These are phyloP conservation scores for Lichenostomus cassidix DNA, from an alignment of 2,113 vertebrate genomes.

Conservation along the genomic window DNA sequence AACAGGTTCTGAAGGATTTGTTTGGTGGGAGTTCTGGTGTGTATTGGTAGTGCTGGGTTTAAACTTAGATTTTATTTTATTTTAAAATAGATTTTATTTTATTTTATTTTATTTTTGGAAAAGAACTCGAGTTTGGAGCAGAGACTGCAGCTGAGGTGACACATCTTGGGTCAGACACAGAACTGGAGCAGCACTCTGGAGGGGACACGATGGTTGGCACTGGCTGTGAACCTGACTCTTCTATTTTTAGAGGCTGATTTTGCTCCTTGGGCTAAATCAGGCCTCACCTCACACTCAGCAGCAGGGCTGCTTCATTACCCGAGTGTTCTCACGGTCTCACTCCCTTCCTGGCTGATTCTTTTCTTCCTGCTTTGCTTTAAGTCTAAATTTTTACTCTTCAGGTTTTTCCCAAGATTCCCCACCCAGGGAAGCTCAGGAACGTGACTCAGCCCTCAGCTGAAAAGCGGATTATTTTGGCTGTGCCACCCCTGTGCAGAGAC, in stretches of 20 bases:
- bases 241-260: conserved; percentile 29
- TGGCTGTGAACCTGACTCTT: background rate
- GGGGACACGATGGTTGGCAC: background rate
- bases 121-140: background rate
- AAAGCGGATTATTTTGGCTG: background rate
- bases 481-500: background rate
- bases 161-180: background rate
- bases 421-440: background rate
- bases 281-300: background rate
- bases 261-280: background rate
- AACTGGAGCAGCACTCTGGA: background rate
- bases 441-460: background rate
- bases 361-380: background rate
- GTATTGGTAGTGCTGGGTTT: background rate
- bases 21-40: background rate
- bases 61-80: rapidly evolving
- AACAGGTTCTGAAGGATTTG: background rate
- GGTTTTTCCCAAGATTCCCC: background rate
- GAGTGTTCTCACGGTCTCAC: background rate
- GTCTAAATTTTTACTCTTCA: background rate
- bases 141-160: background rate
- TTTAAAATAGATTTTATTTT: background rate
- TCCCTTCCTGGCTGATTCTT: background rate
- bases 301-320: background rate
- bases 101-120: background rate